Evolutionary conservation across 2,888 invertebrate genomes (phyloP).

Genomic region (Spodoptera picta): DNA sequence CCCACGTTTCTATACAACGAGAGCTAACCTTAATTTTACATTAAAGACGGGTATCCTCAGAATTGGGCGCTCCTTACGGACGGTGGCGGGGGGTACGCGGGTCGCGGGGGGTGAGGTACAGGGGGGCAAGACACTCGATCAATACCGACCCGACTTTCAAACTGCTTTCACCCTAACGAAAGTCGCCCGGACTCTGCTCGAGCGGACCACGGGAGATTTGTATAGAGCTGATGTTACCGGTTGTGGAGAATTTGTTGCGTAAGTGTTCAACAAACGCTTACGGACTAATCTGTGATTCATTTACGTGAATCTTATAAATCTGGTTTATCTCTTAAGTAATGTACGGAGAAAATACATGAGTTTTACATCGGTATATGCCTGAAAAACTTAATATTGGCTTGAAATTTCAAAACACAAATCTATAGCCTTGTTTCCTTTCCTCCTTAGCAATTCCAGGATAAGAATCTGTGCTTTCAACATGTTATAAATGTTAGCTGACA

Average conservation of each 20-base stretch:
- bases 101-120: conserved; percentile 62
- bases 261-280: not conserved
- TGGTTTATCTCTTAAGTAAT: too few species aligned
- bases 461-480: not conserved
- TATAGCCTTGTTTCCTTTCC: too few species aligned
- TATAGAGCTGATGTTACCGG: conserved; percentile 69
- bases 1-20: conserved; percentile 26
- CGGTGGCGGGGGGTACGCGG: conserved; percentile 58
- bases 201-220: conserved; percentile 67
- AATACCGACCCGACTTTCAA: conserved; percentile 89
- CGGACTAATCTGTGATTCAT: too few species aligned
- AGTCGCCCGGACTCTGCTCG: conserved; percentile 85
- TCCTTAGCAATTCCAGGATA: not conserved
- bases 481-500: not conserved
- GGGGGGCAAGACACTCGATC: conserved; percentile 87
- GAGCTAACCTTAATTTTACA: conserved; percentile 60
- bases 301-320: too few species aligned
- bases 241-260: not conserved
- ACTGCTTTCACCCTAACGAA: conserved; percentile 89
- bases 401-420: too few species aligned
- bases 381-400: too few species aligned
- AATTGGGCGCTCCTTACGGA: conserved; percentile 81
- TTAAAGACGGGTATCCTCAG: conserved; percentile 77
- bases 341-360: too few species aligned
- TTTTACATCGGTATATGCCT: too few species aligned